Evolutionary conservation across 2,797 vertebrate species (phyloP), one percentile per base, ranked within the genome.

Genomic region (Rallus crepitans): DNA sequence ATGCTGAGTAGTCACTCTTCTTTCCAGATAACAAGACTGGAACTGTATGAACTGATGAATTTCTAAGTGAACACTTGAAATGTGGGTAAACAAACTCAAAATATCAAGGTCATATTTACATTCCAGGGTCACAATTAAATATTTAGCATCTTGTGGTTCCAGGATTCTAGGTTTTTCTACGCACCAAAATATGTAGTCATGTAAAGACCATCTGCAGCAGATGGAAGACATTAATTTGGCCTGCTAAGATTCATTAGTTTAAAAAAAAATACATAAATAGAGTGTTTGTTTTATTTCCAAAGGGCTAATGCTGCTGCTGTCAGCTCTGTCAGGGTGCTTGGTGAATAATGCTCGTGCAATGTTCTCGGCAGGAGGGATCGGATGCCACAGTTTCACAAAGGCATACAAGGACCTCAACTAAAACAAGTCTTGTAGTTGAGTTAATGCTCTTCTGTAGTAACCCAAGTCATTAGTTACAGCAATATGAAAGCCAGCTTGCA

Each of bases 131-230:
- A 93, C 69, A 90, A 87, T 73, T 66, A 91, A 92, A 77, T 92
- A 89, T 50, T 86, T 85, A 71, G 18, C 45, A 68, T 47, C 48
- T 70, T n/a, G 53, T 42, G 45, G 72, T 77, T 89, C 66, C 69
- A 83, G 70, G 78, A 82, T 90, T 93, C 71, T 64, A 82, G 39
- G 23, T 84, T 89, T 88, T 90, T 86, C 86, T 82, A 45, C 30
- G 78, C 65, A 79, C 45, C 56, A 63, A 73, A 90, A 72, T 83
- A 81, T 81, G 93, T 86, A 87, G 85, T 55, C 85, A 88, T 59
- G 64, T n/a, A 76, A 79, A 78, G 87, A 92, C 66, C 94, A 97
- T 96, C 90, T 96, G 93, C 37, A 93, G 90, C 92, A 98, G 90
- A 96, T 97, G 96, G 89, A 96, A 94, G 82, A 65, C 73, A 86